A percentile compares a stretch with the other conserved stretches of the same genome.
Conservation (phyloP, 2,113 vertebrate species). For the Pituophis catenifer region DNA sequence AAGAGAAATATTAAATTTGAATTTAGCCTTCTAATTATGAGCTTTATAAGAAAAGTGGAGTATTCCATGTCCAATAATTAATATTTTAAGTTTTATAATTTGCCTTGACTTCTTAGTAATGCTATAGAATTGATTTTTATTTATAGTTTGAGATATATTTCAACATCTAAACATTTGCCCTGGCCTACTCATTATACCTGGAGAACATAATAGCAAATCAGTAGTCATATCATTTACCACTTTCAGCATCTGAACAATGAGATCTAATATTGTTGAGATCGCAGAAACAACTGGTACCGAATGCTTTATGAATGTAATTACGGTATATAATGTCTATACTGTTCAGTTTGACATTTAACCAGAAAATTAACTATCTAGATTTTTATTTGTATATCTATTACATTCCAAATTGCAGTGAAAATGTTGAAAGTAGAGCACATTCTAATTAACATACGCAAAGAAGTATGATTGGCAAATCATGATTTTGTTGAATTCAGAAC, state of each 20-base stretch:
- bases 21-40: constrained; percentile 78
- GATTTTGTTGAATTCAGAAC: background rate
- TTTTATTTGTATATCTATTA: background rate
- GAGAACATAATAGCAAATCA: background rate
- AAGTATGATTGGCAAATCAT: background rate
- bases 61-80: constrained; percentile 69
- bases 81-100: constrained; percentile 57
- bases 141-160: constrained; percentile 6
- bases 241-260: background rate
- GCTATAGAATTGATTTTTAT: constrained; percentile 38
- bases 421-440: background rate
- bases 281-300: background rate
- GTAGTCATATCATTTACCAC: background rate
- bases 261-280: background rate
- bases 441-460: background rate
- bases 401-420: background rate
- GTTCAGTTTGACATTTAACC: background rate
- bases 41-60: constrained; percentile 83
- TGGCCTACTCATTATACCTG: background rate
- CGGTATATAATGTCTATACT: background rate
- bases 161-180: background rate
- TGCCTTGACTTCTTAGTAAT: constrained; percentile 27
- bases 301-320: background rate
- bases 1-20: constrained; percentile 16
- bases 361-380: background rate